phyloP scores from a whole-genome alignment of 2,888 invertebrate genomes.

The Apomyelois bistriatella region DNA sequence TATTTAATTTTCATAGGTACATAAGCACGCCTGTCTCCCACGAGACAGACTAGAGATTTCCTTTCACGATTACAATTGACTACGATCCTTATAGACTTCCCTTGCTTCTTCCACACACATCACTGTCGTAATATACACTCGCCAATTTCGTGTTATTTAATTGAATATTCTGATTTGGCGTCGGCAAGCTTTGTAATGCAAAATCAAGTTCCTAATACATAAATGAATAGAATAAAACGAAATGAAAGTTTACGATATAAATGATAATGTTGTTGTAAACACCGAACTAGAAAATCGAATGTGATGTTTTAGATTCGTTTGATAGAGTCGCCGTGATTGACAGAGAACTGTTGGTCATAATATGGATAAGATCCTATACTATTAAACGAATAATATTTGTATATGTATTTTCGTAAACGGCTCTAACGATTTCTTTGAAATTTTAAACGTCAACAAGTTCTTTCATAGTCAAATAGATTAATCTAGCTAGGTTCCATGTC shows the following conservation, averaged over 20 bases:
- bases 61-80: too few relatives aligned
- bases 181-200: background rate
- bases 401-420: too few relatives aligned
- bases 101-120: too few relatives aligned
- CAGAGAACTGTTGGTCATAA: slow-evolving; percentile 23
- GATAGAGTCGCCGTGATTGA: slow-evolving; percentile 42
- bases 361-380: slow-evolving; percentile 34
- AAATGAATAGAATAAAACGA: slow-evolving; percentile 59
- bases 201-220: slow-evolving; percentile 14
- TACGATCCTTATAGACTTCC: too few relatives aligned
- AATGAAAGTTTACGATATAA: slow-evolving; percentile 64
- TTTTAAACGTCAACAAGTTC: too few relatives aligned
- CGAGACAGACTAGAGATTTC: too few relatives aligned
- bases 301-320: slow-evolving; percentile 61
- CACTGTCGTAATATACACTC: too few relatives aligned
- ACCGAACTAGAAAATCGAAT: slow-evolving; percentile 66
- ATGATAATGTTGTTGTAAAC: slow-evolving; percentile 75
- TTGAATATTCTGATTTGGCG: background rate
- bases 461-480: too few relatives aligned
- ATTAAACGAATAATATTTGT: background rate
- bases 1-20: too few relatives aligned
- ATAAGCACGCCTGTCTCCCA: too few relatives aligned
- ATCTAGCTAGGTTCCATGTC: too few relatives aligned
- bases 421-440: too few relatives aligned
- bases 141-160: background rate